Conservation (phyloP, 2,888 invertebrate genomes). For the Phorcus lineatus region DNA sequence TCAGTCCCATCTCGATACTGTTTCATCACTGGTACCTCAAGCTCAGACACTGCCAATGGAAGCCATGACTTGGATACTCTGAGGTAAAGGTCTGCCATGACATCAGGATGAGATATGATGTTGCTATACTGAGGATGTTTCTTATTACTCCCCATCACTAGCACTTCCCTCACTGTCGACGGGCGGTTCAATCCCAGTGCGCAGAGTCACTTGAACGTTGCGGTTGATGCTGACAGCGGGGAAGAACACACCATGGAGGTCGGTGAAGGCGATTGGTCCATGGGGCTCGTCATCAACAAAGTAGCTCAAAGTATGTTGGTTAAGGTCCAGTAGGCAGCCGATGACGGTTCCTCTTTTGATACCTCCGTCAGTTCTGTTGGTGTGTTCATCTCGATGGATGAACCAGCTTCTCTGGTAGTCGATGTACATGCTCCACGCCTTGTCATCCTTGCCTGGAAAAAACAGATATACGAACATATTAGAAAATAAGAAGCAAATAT, state of each 20-base stretch:
- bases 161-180: slow-evolving; percentile 56
- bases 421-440: slow-evolving; percentile 98
- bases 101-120: too few relatives aligned
- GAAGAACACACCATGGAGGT: slow-evolving; percentile 89
- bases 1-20: too few relatives aligned
- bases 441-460: slow-evolving; percentile 93
- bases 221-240: slow-evolving; percentile 98
- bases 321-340: slow-evolving; percentile 93
- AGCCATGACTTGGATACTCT: too few relatives aligned
- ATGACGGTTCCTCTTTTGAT: slow-evolving; percentile 89
- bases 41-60: too few relatives aligned
- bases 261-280: slow-evolving; percentile 93
- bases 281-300: slow-evolving; percentile 96
- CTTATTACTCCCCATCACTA: slow-evolving; percentile 50
- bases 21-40: too few relatives aligned
- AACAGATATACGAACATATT: too few relatives aligned
- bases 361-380: slow-evolving; percentile 92
- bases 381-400: slow-evolving; percentile 95
- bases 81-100: too few relatives aligned
- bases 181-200: slow-evolving; percentile 94
- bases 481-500: too few relatives aligned
- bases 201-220: slow-evolving; percentile 93
- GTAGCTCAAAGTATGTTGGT: slow-evolving; percentile 91
- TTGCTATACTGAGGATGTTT: not conserved
- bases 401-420: slow-evolving; percentile 97